Percentiles rank a stretch among this genome's conserved stretches.
Conservation (phyloP, 2,113 vertebrate genomes). For the Aplodontia rufa region DNA sequence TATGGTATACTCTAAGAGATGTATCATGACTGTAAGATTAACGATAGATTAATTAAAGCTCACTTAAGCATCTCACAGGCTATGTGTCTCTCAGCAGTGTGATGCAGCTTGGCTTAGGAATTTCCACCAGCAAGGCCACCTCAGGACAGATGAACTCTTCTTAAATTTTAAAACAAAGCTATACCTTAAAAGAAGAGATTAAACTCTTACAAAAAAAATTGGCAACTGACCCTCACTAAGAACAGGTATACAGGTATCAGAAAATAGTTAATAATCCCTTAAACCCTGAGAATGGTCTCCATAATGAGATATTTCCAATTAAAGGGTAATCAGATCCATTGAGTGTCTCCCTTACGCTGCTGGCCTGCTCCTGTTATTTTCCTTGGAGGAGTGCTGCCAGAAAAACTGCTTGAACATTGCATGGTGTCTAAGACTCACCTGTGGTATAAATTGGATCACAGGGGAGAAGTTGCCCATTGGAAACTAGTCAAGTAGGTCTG, state of each 20-base stretch:
- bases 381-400: neutral
- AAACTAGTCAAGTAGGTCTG: neutral
- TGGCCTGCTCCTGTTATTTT: neutral
- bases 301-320: neutral
- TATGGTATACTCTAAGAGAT: neutral
- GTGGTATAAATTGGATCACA: neutral
- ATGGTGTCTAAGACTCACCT: neutral
- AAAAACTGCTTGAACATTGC: neutral
- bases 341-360: neutral
- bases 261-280: neutral
- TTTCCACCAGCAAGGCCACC: neutral
- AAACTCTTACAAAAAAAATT: neutral
- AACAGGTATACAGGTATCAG: neutral
- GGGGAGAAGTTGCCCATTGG: fast-evolving
- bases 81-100: neutral
- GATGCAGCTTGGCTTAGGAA: neutral
- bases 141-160: neutral
- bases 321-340: neutral
- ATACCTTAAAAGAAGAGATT: neutral
- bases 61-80: neutral
- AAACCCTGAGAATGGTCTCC: neutral
- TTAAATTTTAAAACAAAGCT: neutral
- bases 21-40: neutral
- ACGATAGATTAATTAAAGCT: neutral
- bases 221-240: neutral